phyloP scores from a whole-genome alignment of 35 echinoderm and acorn worm species.

The Apostichopus parvimensis region DNA sequence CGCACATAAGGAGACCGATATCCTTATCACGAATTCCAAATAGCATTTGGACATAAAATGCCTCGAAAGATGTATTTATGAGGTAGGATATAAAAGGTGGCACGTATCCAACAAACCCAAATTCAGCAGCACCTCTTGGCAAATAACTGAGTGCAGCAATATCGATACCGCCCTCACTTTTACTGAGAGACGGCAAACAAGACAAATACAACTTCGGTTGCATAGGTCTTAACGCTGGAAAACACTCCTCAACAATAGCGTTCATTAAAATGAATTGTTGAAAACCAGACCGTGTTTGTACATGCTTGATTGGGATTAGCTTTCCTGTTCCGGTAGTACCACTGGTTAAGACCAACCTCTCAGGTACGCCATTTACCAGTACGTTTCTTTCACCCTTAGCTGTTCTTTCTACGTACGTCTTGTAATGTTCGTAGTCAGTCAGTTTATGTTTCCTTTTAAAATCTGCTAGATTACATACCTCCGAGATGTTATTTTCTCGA shows the following conservation, averaged over 20 bases:
- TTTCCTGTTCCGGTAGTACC: slow-evolving; percentile 77
- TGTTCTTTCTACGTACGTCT: slow-evolving; percentile 56
- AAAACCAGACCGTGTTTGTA: not conserved
- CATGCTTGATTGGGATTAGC: slow-evolving; percentile 37
- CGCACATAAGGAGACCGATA: not conserved
- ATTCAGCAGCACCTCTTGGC: not conserved
- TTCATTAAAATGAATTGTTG: not conserved
- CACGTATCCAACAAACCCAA: not conserved
- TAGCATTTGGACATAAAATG: slow-evolving; percentile 66
- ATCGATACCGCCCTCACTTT: slow-evolving; percentile 23
- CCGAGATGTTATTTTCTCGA: slow-evolving; percentile 18
- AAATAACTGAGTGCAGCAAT: slow-evolving; percentile 11
- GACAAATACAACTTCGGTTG: slow-evolving; percentile 37
- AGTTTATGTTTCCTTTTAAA: slow-evolving; percentile 65
- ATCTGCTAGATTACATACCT: slow-evolving; percentile 54
- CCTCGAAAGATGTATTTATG: slow-evolving; percentile 60
- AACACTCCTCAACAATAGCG: not conserved
- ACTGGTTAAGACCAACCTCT: slow-evolving; percentile 58
- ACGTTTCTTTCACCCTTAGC: slow-evolving; percentile 71
- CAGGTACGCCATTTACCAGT: slow-evolving; percentile 44
- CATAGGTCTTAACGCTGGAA: slow-evolving; percentile 24
- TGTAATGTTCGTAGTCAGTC: slow-evolving; percentile 77
- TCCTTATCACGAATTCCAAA: slow-evolving; percentile 68
- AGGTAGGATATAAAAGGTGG: slow-evolving; percentile 42
- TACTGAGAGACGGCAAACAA: slow-evolving; percentile 24